Conservation (phyloP, 1,140 invertebrate species). For the Hesperophylax magnus region DNA sequence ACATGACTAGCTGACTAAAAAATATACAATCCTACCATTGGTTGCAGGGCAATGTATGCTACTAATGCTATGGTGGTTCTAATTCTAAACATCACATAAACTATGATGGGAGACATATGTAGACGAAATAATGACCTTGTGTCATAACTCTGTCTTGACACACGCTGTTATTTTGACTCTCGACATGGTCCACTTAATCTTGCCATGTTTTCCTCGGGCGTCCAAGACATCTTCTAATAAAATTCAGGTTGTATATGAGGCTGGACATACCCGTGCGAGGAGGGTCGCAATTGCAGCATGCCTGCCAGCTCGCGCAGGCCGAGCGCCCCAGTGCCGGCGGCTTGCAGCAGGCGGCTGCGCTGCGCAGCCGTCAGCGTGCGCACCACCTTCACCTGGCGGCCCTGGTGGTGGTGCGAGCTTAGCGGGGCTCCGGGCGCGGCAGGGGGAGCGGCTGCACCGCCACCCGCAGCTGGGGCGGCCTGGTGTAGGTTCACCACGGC, state of each 20-base stretch:
- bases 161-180: no score
- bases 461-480: background rate
- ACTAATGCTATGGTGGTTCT: no score
- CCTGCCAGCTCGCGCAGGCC: constrained; percentile 5
- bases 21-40: no score
- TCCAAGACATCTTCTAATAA: no score
- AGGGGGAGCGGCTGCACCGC: background rate
- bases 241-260: background rate
- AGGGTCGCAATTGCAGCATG: constrained; percentile 25
- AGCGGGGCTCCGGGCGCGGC: background rate
- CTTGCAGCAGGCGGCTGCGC: constrained; percentile 28
- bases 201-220: no score
- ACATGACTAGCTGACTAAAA: no score
- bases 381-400: constrained; percentile 36
- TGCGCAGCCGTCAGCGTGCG: constrained; percentile 25
- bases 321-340: background rate
- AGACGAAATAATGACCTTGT: no score
- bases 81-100: no score
- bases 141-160: no score
- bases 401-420: background rate
- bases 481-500: constrained; percentile 8
- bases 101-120: no score
- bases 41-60: no score
- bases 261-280: background rate
- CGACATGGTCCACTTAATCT: no score